Base-by-base conservation (phyloP, 2,113 vertebrate species). In the Hyaena hyaena region DNA sequence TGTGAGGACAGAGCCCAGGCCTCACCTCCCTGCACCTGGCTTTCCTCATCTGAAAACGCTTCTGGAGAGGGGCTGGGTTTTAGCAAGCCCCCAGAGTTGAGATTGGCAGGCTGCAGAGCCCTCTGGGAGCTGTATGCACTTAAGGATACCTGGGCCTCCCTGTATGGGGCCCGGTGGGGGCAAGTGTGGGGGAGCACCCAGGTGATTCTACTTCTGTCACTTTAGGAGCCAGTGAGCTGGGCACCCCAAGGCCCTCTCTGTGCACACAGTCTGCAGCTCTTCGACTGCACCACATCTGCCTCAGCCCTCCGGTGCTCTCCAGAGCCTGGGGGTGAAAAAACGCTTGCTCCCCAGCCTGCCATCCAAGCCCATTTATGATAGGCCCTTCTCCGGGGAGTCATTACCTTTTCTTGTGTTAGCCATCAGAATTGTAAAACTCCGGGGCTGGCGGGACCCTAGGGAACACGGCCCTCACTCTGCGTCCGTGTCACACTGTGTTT, bases 241-340 rank as follows among this genome's bases (percentile, higher is more conserved):
- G 17, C 9, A 1, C 19, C 81, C 23, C 24, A n/a, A 65, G 61
- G 28, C 19, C 53, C 63, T 28, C 74, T 48, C 43, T 1, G 1
- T 0, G 0, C 39, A 10, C 71, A 8, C 11, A 0, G 43, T 23
- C 80, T 35, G n/a, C 50, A 1, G 10, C 9, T 68, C 28, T 85
- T 21, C 4, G 53, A 48, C 28, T 1, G 45, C 10, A 19, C 61
- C 0, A 0, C 0, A 0, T 19, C 77, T 35, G 69, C 50, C 24
- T 17, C 2, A 7, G 39, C 28, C 66, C 4, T 39, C 77, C 28
- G 0, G 7, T 17, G 17, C 61, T 68, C 83, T 45, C 58, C 26
- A 24, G 73, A 58, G 68, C 69, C n/a, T 48, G 26, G 3, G 35
- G 58, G n/a, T 55, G 26, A 77, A 53, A 53, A 77, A 53, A 53